These are phyloP conservation scores for Sebastes nivosus DNA, from an alignment of 2,797 vertebrate species.

Conservation along the genomic window DNA sequence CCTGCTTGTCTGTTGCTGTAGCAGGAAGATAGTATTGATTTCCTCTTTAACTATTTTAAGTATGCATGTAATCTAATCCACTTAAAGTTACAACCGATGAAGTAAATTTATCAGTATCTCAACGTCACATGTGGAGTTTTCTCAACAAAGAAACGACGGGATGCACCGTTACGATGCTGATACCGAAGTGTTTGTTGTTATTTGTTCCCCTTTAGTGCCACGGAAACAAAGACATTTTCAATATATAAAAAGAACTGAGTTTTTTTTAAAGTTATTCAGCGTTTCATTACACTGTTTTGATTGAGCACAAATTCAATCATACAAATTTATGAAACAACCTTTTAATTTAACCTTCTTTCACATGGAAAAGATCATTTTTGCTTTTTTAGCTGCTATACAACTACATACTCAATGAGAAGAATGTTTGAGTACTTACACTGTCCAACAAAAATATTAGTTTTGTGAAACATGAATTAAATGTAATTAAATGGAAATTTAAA, in stretches of 20 bases:
- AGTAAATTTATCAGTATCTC: not conserved
- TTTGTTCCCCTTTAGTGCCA: not conserved
- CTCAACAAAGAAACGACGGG: not conserved
- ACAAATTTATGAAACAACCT: too few species aligned
- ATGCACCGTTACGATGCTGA: too few species aligned
- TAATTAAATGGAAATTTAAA: not conserved
- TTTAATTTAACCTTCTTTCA: too few species aligned
- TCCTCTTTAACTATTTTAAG: constrained; percentile 35
- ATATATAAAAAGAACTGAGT: not conserved
- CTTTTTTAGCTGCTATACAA: too few species aligned
- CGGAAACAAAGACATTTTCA: not conserved
- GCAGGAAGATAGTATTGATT: constrained; percentile 63
- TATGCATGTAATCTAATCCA: constrained; percentile 50
- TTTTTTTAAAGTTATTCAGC: not conserved
- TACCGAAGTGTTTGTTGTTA: not conserved
- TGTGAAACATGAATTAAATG: not conserved
- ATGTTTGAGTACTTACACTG: not conserved
- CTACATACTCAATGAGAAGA: not conserved
- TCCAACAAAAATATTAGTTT: not conserved
- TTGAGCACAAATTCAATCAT: too few species aligned
- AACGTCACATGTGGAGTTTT: not conserved
- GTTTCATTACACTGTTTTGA: too few species aligned
- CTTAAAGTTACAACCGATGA: constrained; percentile 12
- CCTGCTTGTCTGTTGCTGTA: constrained; percentile 13
- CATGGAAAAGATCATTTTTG: too few species aligned